phyloP scores from a whole-genome alignment of 2,888 invertebrate genomes.

The Brachynemurus nebulosus region DNA sequence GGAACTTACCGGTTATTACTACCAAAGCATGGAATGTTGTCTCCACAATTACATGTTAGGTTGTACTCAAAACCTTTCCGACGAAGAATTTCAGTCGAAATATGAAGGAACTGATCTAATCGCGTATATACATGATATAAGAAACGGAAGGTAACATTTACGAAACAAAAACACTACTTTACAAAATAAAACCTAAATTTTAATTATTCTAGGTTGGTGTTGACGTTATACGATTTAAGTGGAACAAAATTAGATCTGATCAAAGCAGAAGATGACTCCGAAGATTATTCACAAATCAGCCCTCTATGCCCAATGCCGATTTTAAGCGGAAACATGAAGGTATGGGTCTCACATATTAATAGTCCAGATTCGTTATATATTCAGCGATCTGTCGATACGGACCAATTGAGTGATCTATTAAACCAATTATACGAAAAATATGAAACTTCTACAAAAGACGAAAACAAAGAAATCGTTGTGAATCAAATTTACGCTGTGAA shows the following conservation, averaged over 20 bases:
- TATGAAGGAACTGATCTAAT: slow-evolving; percentile 35
- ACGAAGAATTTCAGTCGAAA: slow-evolving; percentile 37
- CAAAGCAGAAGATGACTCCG: slow-evolving; percentile 40
- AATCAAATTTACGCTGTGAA: slow-evolving; percentile 44
- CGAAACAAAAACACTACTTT: slow-evolving; percentile 7
- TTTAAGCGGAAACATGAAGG: slow-evolving; percentile 41
- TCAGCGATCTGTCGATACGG: slow-evolving; percentile 38
- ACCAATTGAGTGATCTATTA: slow-evolving; percentile 33
- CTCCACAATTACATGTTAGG: slow-evolving; percentile 36
- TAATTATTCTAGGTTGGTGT: slow-evolving; percentile 48
- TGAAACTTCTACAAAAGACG: slow-evolving; percentile 29
- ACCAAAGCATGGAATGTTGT: slow-evolving; percentile 35
- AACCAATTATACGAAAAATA: slow-evolving; percentile 45
- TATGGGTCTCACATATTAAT: slow-evolving; percentile 43
- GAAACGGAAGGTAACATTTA: slow-evolving; percentile 30
- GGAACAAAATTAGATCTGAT: slow-evolving; percentile 37
- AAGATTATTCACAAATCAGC: slow-evolving; percentile 36
- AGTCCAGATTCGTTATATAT: slow-evolving; percentile 46
- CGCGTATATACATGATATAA: slow-evolving; percentile 32
- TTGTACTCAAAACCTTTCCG: slow-evolving; percentile 29
- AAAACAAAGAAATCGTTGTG: slow-evolving; percentile 32
- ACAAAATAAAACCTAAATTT: slow-evolving; percentile 6
- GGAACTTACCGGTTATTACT: slow-evolving; percentile 37
- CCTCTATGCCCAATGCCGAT: slow-evolving; percentile 49
- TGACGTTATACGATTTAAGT: slow-evolving; percentile 45